Base-by-base conservation (phyloP, 2,113 vertebrate species). In the Nesoenas mayeri region DNA sequence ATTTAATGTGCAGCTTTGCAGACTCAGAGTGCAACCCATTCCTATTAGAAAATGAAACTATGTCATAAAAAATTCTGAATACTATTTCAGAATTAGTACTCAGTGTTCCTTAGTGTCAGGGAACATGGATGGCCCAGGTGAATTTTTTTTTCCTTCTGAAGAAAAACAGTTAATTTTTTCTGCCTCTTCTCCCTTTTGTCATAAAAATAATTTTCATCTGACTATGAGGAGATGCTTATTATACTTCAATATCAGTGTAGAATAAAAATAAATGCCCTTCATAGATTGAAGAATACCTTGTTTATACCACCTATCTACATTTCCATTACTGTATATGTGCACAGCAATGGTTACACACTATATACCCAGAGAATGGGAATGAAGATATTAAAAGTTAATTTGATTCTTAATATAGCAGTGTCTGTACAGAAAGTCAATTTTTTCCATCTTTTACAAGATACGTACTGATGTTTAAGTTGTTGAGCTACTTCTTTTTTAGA, bases 321-420 rank as follows among this genome's bases (percentile, higher is more conserved):
- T 94, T 94, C 89, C 58, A 87, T 96, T 94, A 80, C 54, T 84
- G n/a, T 51, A 29, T 81, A 85, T 71, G n/a, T 79, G 34, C 65
- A 40, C 32, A 62, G 18, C 6, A n/a, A 71, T 48, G 69, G 91
- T 91, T 95, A 95, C 56, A 90, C 44, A 96, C 87, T 84, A 65
- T 91, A 78, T 26, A 96, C 24, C 54, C 56, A 77, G 83, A 48
- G 32, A 96, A 83, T 25, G 56, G 54, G 73, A 81, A 97, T 84
- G 71, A 90, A 95, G 44, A 34, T 95, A 72, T 50, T 94, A 98
- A 95, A 96, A 96, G 87, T 96, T 96, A 38, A 65, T 25, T 91
- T 96, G 70, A 61, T 94, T 85, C 79, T 88, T 93, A 38, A 44
- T 80, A 15, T 64, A 92, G 80, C 89, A 91, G 61, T 96, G 62